These are phyloP conservation scores for Polymixis lichenea DNA, from an alignment of 2,888 invertebrate species.

Conservation along the genomic window DNA sequence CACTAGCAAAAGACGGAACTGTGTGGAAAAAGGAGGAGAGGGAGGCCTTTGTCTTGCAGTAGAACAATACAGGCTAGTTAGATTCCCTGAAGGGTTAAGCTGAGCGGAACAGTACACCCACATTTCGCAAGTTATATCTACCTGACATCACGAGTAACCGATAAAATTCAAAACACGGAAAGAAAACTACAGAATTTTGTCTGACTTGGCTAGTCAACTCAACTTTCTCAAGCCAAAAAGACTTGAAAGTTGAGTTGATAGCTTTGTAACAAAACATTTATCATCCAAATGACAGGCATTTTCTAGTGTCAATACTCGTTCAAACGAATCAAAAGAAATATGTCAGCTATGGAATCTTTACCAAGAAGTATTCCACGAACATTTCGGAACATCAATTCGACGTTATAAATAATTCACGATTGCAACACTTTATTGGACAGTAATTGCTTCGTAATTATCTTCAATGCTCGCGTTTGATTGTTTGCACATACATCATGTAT, in stretches of 20 bases:
- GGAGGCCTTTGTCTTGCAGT: no score
- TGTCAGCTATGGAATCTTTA: conserved; percentile 10
- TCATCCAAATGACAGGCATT: neutral
- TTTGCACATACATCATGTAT: conserved; percentile 40
- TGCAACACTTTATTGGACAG: conserved; percentile 39
- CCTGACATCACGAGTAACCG: neutral
- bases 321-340: neutral
- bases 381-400: conserved; percentile 25
- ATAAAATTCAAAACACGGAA: neutral
- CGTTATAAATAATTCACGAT: conserved; percentile 48
- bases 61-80: no score
- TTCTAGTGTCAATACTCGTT: neutral
- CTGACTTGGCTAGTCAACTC: no score
- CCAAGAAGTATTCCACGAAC: neutral
- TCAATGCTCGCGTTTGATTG: conserved; percentile 37
- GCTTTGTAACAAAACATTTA: neutral
- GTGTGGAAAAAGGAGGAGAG: no score
- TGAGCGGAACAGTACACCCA: neutral
- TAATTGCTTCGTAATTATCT: conserved; percentile 59
- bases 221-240: no score
- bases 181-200: neutral
- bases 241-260: neutral
- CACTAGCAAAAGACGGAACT: no score
- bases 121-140: neutral
- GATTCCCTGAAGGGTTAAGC: neutral